Conservation (phyloP, 1,140 invertebrate species). For the Tigriopus japonicus region DNA sequence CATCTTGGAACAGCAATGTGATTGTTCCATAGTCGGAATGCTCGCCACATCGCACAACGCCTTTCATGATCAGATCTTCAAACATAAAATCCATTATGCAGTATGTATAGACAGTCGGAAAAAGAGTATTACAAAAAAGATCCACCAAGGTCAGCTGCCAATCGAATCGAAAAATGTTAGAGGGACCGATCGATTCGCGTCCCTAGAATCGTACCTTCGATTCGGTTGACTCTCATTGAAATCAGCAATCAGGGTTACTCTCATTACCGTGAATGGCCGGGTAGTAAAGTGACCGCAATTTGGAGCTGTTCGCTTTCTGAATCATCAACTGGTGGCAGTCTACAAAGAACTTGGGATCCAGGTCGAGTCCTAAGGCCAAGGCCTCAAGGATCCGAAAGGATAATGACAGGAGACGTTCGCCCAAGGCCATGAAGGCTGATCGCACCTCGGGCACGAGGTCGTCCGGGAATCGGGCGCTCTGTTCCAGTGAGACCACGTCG, state of each 20-base stretch:
- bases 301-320: neutral
- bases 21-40: slow-evolving; percentile 53
- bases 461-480: neutral
- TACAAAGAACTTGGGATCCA: neutral
- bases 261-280: neutral
- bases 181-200: too few relatives aligned
- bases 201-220: too few relatives aligned
- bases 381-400: neutral
- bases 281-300: neutral
- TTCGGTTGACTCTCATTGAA: neutral
- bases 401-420: neutral
- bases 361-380: neutral
- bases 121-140: too few relatives aligned
- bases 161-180: too few relatives aligned
- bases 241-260: neutral
- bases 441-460: neutral
- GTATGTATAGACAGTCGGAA: too few relatives aligned
- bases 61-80: slow-evolving; percentile 15
- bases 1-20: slow-evolving; percentile 45
- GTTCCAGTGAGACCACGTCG: neutral
- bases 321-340: neutral
- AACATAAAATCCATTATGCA: too few relatives aligned
- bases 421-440: neutral
- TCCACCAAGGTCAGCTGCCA: too few relatives aligned
- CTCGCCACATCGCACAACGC: slow-evolving; percentile 41